A percentile compares a stretch with the other conserved stretches of the same genome.
These are phyloP conservation scores for Nannoperca obscura DNA, from an alignment of 2,797 vertebrate species.

Conservation along the genomic window DNA sequence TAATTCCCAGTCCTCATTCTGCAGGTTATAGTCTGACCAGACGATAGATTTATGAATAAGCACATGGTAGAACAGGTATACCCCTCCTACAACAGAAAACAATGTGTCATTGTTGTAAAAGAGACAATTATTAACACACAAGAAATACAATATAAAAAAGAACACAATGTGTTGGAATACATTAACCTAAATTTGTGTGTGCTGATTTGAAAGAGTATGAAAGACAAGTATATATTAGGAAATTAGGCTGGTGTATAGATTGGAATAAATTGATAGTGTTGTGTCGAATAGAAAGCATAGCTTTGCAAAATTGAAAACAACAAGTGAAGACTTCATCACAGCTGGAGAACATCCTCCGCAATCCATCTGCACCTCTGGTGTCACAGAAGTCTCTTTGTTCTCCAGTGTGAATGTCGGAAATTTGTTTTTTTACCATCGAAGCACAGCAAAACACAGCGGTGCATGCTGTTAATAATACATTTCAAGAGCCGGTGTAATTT, in stretches of 20 bases:
- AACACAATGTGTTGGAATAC: background rate
- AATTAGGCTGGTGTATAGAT: background rate
- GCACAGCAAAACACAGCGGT: conserved; percentile 2
- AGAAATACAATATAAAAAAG: background rate
- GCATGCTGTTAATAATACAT: conserved; percentile 2
- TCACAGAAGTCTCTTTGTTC: conserved; percentile 23
- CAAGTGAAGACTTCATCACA: conserved; percentile 14
- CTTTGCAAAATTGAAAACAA: conserved; percentile 18
- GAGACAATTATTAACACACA: background rate
- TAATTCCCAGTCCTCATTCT: conserved; percentile 25
- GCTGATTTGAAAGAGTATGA: background rate
- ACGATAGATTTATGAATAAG: conserved; percentile 49
- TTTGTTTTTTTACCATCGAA: conserved; percentile 2
- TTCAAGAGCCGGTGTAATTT: conserved; percentile 18
- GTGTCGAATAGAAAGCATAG: background rate
- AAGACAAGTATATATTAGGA: background rate
- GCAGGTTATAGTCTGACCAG: conserved; percentile 65
- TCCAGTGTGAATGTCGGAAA: conserved; percentile 17
- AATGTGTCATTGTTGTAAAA: background rate
- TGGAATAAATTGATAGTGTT: background rate
- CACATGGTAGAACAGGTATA: conserved; percentile 79
- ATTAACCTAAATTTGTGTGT: background rate
- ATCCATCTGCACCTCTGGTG: conserved; percentile 11
- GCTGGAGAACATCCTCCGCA: conserved; percentile 24
- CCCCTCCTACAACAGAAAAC: conserved; percentile 55